Evolutionary conservation across 1,140 invertebrate genomes (phyloP), one percentile per base, ranked within the genome.

Genomic region (Lucilia sericata): DNA sequence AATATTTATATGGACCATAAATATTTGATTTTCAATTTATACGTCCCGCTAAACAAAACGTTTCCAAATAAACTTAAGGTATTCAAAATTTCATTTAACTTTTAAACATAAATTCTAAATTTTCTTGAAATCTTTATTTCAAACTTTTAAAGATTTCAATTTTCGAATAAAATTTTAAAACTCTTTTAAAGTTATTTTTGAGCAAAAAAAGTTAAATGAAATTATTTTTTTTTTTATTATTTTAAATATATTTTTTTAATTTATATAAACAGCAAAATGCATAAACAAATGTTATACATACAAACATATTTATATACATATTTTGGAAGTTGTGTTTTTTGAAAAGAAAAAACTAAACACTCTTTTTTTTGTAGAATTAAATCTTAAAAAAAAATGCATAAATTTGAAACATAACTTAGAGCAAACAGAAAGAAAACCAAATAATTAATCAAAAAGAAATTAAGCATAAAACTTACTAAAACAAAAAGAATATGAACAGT

Each of bases 1-100:
- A n/a, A 75, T 90, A 87, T 88, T 83, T 90, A 8, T 88, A 86
- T 60, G 88, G 89, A 47, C 88, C 89, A 84, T 90, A 90, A 84
- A 81, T 30, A 30, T 30, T 30, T 2, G 25, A 74, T 21, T 25
- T 21, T 17, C 14, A 30, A 30, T 60, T 60, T n/a, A 7, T 60
- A 2, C 42, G 42, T n/a, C 14, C 55, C 14, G n/a, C 55, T 60
- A 60, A 74, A 34, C 25, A 34, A 47, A 25, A 36, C 55, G n/a
- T 60, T 82, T 78, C 75, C 55, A 14, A 82, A n/a, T 82, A 17
- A 25, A 25, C 14, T 17, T 21, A 70, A 21, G n/a, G 19, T 70
- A 25, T 70, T 21, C 65, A 21, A 0, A 65, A 19, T 25, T 55
- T 70, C 19, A 70, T 19, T 70, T 70, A 19, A 5, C 19, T 70